phyloP scores from a whole-genome alignment of 2,888 invertebrate species.

The Dromius quadrimaculatus region DNA sequence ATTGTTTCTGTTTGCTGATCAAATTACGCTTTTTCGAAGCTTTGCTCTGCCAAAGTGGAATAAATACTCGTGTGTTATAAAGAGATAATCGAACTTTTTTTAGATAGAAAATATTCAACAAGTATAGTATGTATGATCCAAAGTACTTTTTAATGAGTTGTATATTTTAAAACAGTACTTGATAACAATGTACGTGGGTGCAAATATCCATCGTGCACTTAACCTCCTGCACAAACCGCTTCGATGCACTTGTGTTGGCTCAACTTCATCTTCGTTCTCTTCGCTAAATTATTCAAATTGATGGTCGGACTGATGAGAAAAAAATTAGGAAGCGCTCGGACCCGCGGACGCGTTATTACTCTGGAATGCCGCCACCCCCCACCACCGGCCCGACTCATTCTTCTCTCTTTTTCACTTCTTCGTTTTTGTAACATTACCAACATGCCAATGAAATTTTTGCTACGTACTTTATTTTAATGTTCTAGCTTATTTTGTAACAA shows the following conservation, averaged over 20 bases:
- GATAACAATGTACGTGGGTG: constrained; percentile 6
- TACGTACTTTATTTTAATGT: neutral
- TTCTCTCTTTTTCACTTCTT: too few species aligned
- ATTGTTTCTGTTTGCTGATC: too few species aligned
- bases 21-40: too few species aligned
- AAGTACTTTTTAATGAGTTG: too few species aligned
- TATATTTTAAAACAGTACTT: too few species aligned
- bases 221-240: constrained; percentile 1
- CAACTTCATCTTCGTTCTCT: constrained; percentile 37
- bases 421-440: neutral
- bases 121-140: too few species aligned
- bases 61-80: too few species aligned
- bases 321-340: constrained; percentile 61
- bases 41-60: too few species aligned
- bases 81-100: too few species aligned
- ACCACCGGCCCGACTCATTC: neutral
- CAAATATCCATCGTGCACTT: constrained; percentile 5
- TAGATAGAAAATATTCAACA: too few species aligned
- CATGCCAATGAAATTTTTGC: neutral
- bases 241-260: constrained; percentile 15
- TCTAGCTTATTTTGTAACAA: too few species aligned
- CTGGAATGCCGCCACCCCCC: constrained; percentile 58
- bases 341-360: constrained; percentile 59
- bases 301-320: constrained; percentile 61
- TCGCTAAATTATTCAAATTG: constrained; percentile 62